Conservation (phyloP, 2,797 vertebrate genomes). For the Betta splendens region DNA sequence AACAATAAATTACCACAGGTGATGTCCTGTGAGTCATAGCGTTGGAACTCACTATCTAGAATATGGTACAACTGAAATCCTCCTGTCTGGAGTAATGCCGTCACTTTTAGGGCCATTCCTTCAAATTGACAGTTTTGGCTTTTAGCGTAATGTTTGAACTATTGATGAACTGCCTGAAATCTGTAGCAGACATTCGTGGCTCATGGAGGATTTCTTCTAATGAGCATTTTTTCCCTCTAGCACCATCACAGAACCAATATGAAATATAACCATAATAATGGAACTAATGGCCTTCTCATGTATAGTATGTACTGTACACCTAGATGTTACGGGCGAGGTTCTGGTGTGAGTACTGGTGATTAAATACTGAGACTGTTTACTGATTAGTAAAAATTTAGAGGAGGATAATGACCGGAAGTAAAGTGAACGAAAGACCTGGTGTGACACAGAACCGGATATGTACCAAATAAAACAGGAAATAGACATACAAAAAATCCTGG, state of each 20-base stretch:
- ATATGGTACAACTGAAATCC: neutral
- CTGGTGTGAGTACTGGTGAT: too few species aligned
- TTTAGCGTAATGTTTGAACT: neutral
- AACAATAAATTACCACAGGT: constrained; percentile 5
- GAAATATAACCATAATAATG: neutral
- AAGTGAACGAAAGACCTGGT: too few species aligned
- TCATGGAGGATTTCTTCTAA: constrained; percentile 1
- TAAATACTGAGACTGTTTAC: too few species aligned
- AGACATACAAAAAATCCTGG: too few species aligned
- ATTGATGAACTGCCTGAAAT: neutral
- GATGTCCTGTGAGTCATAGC: constrained; percentile 19
- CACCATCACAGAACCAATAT: neutral
- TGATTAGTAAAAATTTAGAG: too few species aligned
- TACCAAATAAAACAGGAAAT: too few species aligned
- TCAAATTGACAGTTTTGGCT: neutral
- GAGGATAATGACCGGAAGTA: too few species aligned
- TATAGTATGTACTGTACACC: too few species aligned
- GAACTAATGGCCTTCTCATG: too few species aligned
- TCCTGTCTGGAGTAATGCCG: neutral
- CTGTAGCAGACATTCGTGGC: neutral
- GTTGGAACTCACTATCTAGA: constrained; percentile 8
- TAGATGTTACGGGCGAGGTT: too few species aligned
- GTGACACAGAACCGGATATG: too few species aligned
- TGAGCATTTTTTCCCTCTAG: neutral
- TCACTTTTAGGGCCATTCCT: neutral